Conservation (phyloP, 2,113 vertebrate species). For the Chamaea fasciata region DNA sequence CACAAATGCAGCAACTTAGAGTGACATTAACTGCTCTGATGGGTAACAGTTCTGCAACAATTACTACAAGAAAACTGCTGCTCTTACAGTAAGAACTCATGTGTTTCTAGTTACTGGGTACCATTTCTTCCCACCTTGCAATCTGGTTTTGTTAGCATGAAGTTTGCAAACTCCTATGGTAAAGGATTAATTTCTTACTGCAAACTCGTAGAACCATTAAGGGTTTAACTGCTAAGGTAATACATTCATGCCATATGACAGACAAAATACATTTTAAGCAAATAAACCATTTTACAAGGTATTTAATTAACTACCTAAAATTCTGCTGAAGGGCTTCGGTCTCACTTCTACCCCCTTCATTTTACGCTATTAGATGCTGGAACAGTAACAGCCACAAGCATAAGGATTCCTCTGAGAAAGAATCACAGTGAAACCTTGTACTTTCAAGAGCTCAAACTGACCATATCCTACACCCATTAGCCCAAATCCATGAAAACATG, state of each 20-base stretch:
- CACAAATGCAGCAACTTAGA: background rate
- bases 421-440: fast-evolving
- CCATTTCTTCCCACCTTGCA: background rate
- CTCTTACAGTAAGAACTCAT: background rate
- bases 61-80: background rate
- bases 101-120: background rate
- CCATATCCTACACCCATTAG: background rate
- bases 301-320: background rate
- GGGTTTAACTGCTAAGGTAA: background rate
- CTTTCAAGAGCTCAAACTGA: background rate
- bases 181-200: background rate
- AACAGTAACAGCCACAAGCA: background rate
- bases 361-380: background rate
- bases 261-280: background rate
- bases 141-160: background rate
- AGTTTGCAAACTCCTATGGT: background rate
- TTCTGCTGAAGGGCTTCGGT: background rate
- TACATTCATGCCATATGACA: background rate
- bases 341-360: background rate
- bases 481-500: background rate
- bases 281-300: background rate
- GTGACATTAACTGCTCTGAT: background rate
- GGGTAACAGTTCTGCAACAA: background rate
- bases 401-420: background rate
- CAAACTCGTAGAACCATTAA: background rate